Evolutionary conservation across 2,797 vertebrate genomes (phyloP).

Genomic region (Danio tinwini): DNA sequence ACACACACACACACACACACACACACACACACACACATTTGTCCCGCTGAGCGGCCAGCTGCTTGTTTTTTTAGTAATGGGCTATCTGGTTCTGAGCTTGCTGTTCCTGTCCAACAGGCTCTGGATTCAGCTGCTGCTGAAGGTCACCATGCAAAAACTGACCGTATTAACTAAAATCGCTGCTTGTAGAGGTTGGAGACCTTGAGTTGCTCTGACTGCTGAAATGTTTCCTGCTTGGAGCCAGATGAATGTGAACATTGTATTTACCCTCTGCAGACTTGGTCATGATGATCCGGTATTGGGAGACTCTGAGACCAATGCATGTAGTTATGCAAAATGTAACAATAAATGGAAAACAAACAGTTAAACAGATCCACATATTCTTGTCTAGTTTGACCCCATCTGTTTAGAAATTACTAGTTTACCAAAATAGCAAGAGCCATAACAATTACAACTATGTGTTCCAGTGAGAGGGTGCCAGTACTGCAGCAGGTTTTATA

Average conservation of each 20-base stretch:
- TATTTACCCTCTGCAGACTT: not conserved
- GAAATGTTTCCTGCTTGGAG: not conserved
- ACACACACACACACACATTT: not conserved
- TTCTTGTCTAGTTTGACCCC: not conserved
- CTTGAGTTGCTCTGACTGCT: slow-evolving; percentile 34
- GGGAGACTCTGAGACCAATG: not conserved
- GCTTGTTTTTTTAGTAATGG: slow-evolving; percentile 57
- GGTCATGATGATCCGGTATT: not conserved
- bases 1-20: not conserved
- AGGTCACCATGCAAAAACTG: slow-evolving; percentile 55
- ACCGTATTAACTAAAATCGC: slow-evolving; percentile 41
- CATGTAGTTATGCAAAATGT: slow-evolving; percentile 6
- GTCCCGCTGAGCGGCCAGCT: slow-evolving; percentile 58
- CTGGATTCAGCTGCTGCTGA: slow-evolving; percentile 40
- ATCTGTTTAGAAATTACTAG: not conserved
- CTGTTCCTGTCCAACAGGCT: slow-evolving; percentile 56
- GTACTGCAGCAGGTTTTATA: not conserved
- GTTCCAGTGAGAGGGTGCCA: not conserved
- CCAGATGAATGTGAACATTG: slow-evolving; percentile 8
- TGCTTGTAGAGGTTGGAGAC: slow-evolving; percentile 33
- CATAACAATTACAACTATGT: not conserved
- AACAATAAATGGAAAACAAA: not conserved
- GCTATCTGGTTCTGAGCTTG: slow-evolving; percentile 46
- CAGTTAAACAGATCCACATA: not conserved
- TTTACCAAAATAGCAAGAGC: not conserved